These are phyloP conservation scores for Colostygia pectinataria DNA, from an alignment of 2,888 invertebrate species.

Conservation along the genomic window DNA sequence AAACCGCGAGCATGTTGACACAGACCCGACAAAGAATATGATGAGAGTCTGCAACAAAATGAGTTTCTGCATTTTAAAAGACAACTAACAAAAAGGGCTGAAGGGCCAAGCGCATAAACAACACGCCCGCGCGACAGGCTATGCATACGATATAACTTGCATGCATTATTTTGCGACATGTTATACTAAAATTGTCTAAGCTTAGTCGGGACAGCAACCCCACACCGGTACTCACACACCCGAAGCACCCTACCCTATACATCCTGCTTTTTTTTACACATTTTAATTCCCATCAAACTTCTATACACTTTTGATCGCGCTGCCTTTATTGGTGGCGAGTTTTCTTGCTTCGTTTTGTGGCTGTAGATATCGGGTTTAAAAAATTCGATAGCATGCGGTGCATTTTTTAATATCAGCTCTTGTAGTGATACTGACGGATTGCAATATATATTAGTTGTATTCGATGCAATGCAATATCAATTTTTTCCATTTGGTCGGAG, in stretches of 20 bases:
- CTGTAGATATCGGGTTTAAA: slow-evolving; percentile 26
- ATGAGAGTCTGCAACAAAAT: slow-evolving; percentile 29
- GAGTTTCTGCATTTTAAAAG: slow-evolving; percentile 40
- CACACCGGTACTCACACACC: slow-evolving; percentile 46
- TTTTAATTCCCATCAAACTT: slow-evolving; percentile 37
- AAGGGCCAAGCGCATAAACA: slow-evolving; percentile 48
- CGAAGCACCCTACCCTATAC: slow-evolving; percentile 61
- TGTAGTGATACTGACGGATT: not conserved
- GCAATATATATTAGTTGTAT: not conserved
- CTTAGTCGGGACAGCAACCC: slow-evolving; percentile 61
- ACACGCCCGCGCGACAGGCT: slow-evolving; percentile 48
- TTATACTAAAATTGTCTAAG: slow-evolving; percentile 80
- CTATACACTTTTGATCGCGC: slow-evolving; percentile 33
- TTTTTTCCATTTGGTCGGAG: no score
- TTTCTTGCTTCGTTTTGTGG: slow-evolving; percentile 33
- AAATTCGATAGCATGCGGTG: slow-evolving; percentile 15
- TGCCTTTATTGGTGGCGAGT: slow-evolving; percentile 32
- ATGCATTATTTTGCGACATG: slow-evolving; percentile 71
- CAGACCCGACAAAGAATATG: slow-evolving; percentile 8
- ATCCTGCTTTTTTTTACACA: slow-evolving; percentile 52
- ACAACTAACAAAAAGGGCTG: slow-evolving; percentile 43
- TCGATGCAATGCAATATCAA: no score
- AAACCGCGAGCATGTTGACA: not conserved
- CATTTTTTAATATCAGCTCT: slow-evolving; percentile 16
- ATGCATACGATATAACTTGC: slow-evolving; percentile 59